A percentile compares a stretch with the other conserved stretches of the same genome.
Conservation (phyloP, 2,888 invertebrate genomes). For the Drosophila anceps region DNA sequence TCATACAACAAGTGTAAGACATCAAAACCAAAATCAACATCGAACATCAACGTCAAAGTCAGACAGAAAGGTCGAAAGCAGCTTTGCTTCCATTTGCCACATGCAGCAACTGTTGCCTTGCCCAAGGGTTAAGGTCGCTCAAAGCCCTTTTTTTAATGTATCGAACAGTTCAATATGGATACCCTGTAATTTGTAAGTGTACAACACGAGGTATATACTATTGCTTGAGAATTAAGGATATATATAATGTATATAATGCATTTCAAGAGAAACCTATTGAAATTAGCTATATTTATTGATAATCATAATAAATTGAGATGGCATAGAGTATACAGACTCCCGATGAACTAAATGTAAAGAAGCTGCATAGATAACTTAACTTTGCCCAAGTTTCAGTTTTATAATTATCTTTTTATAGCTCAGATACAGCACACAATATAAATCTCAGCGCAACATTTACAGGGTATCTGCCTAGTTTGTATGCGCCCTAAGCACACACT, state of each 20-base stretch:
- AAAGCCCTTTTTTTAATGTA: conserved; percentile 17
- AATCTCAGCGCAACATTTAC: neutral
- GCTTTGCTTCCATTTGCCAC: conserved; percentile 12
- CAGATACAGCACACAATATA: neutral
- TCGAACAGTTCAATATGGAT: conserved; percentile 9
- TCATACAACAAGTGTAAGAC: conserved; percentile 20
- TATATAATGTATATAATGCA: neutral
- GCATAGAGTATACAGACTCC: neutral
- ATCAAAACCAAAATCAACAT: conserved; percentile 24
- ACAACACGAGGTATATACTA: neutral
- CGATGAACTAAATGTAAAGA: neutral
- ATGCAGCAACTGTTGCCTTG: conserved; percentile 17
- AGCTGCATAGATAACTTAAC: neutral
- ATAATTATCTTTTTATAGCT: neutral
- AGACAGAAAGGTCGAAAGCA: conserved; percentile 41
- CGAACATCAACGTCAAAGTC: conserved; percentile 20
- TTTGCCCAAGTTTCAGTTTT: neutral
- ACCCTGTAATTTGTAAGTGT: conserved; percentile 5
- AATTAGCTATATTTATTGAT: no score
- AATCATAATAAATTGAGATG: neutral
- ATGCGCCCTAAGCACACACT: neutral
- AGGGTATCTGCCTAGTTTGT: neutral
- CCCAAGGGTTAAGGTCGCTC: conserved; percentile 33
- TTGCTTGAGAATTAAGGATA: neutral
- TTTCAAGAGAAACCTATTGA: no score